Conservation (phyloP, 2,888 invertebrate genomes). For the Hecatera dysodea region DNA sequence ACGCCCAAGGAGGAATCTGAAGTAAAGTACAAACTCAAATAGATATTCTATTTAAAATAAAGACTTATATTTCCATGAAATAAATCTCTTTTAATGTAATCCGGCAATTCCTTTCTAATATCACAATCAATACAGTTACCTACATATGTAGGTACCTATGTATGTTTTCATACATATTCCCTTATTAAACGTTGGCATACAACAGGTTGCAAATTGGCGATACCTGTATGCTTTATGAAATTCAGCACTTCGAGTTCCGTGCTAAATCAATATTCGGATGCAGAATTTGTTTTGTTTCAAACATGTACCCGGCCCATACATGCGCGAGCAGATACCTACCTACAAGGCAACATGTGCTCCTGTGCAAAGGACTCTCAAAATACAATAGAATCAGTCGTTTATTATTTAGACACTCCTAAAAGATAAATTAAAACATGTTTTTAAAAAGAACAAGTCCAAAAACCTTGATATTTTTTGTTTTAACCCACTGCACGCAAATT, state of each 20-base stretch:
- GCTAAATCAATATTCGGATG: background rate
- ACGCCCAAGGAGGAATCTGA: background rate
- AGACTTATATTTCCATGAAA: slow-evolving; percentile 42
- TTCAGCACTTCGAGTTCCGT: background rate
- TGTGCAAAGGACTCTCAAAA: background rate
- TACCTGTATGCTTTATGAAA: background rate
- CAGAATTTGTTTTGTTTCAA: background rate
- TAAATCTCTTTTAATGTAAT: slow-evolving; percentile 11
- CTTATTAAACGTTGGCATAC: background rate
- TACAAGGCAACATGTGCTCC: background rate
- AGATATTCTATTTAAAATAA: slow-evolving; percentile 30
- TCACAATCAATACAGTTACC: slow-evolving; percentile 55
- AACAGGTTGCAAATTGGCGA: background rate
- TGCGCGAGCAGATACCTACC: no score
- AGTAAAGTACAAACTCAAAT: slow-evolving; percentile 20
- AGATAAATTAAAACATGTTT: background rate
- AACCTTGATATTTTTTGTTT: slow-evolving; percentile 13
- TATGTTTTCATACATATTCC: background rate
- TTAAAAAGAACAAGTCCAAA: slow-evolving; percentile 6
- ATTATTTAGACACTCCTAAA: slow-evolving; percentile 3
- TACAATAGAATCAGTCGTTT: slow-evolving; percentile 15
- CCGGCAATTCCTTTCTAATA: slow-evolving; percentile 43
- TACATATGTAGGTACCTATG: background rate
- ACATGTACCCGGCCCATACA: background rate
- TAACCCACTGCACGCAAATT: slow-evolving; percentile 12